Evolutionary conservation across 2,888 invertebrate species (phyloP).

Genomic region (Brenthis ino): DNA sequence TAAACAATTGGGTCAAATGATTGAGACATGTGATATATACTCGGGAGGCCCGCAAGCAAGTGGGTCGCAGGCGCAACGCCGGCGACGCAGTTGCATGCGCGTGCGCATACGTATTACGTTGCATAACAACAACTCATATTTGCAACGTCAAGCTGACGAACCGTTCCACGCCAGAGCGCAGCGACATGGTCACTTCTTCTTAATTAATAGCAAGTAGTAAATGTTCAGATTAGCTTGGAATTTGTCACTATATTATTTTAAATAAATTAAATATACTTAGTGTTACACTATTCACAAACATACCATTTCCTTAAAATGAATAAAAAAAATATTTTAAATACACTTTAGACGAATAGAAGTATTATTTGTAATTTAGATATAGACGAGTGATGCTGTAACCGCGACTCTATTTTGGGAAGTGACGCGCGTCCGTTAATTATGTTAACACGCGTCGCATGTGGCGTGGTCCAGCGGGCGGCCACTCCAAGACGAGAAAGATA

Average conservation of each 20-base stretch:
- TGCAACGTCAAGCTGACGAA: slow-evolving; percentile 23
- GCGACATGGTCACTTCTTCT: slow-evolving; percentile 1
- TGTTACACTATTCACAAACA: no score
- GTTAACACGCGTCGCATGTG: slow-evolving; percentile 23
- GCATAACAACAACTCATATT: slow-evolving; percentile 30
- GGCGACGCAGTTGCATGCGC: slow-evolving; percentile 1
- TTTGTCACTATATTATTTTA: no score
- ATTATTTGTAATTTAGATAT: slow-evolving; percentile 16
- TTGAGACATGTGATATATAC: not conserved
- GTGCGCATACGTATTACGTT: slow-evolving; percentile 13
- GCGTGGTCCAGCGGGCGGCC: not conserved
- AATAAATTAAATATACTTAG: no score
- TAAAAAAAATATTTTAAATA: not conserved
- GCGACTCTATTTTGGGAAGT: slow-evolving; percentile 37
- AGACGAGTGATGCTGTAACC: slow-evolving; percentile 21
- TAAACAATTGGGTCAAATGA: no score
- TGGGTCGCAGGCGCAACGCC: not conserved
- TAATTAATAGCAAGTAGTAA: not conserved
- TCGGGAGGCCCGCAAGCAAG: not conserved
- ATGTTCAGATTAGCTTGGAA: not conserved
- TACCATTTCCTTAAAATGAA: no score
- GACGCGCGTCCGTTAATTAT: slow-evolving; percentile 33
- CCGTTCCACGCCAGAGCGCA: slow-evolving; percentile 12
- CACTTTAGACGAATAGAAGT: not conserved
- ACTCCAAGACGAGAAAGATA: no score